phyloP scores from a whole-genome alignment of 2,797 vertebrate species.

The Phalloptychus januarius region DNA sequence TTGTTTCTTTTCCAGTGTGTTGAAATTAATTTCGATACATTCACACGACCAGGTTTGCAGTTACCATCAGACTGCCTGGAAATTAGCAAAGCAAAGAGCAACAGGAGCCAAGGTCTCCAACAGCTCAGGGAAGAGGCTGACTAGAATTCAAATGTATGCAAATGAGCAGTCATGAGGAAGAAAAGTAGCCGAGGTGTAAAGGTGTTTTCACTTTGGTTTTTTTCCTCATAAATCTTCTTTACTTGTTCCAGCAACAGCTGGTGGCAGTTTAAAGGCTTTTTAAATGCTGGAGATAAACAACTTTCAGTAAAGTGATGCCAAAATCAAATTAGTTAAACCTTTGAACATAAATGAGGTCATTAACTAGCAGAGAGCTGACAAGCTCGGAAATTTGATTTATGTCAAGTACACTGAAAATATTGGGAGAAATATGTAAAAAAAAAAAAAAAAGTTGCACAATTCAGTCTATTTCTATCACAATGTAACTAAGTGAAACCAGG shows the following conservation, averaged over 20 bases:
- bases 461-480: background rate
- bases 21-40: background rate
- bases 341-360: background rate
- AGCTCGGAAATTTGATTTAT: background rate
- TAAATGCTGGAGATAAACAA: background rate
- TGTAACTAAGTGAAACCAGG: background rate
- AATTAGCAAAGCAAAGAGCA: constrained; percentile 13
- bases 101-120: constrained; percentile 8
- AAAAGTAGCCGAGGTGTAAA: constrained; percentile 12
- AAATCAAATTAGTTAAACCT: constrained; percentile 1
- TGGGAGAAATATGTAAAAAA: background rate
- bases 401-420: background rate
- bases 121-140: constrained; percentile 10
- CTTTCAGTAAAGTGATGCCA: background rate
- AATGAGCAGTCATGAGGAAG: constrained; percentile 22
- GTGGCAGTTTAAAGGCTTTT: constrained; percentile 4
- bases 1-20: background rate
- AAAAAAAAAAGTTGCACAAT: background rate
- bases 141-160: constrained; percentile 39
- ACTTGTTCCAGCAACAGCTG: constrained; percentile 21
- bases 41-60: background rate
- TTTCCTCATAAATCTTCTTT: constrained; percentile 16
- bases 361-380: background rate
- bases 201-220: constrained; percentile 9
- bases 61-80: background rate